These are phyloP conservation scores for Mormyrus iriodes DNA, from an alignment of 2,113 vertebrate species.

Conservation along the genomic window DNA sequence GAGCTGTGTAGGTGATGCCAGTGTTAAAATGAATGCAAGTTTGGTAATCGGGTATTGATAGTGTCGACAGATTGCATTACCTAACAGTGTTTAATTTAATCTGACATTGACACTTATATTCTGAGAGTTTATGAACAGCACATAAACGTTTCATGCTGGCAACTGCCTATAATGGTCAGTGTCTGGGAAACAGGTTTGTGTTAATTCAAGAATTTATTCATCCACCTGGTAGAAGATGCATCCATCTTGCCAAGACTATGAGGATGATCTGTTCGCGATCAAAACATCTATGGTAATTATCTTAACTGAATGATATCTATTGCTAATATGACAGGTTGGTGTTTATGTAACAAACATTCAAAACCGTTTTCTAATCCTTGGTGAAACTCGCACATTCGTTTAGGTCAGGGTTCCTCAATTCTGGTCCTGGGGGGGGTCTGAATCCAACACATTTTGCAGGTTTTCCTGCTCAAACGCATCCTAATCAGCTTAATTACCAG, in stretches of 20 bases:
- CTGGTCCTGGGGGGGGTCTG: neutral
- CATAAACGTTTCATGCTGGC: neutral
- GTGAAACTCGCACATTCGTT: neutral
- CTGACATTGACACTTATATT: neutral
- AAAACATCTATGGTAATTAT: constrained; percentile 1
- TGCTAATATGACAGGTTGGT: neutral
- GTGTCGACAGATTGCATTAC: neutral
- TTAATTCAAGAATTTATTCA: neutral
- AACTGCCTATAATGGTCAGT: neutral
- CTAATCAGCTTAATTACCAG: neutral
- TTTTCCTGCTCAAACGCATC: neutral
- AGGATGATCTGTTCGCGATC: neutral
- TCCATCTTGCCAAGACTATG: neutral
- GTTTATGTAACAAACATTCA: neutral
- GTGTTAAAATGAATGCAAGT: neutral
- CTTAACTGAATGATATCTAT: neutral
- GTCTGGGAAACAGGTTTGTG: neutral
- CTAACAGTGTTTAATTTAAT: neutral
- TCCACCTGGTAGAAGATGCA: neutral
- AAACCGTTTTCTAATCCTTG: neutral
- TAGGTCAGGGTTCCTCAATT: neutral
- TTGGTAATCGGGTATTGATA: neutral
- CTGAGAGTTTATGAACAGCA: neutral
- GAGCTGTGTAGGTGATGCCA: neutral
- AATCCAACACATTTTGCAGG: neutral